Base-by-base conservation (phyloP, 92 coral and sea anemone species). In the Porites lobata region DNA sequence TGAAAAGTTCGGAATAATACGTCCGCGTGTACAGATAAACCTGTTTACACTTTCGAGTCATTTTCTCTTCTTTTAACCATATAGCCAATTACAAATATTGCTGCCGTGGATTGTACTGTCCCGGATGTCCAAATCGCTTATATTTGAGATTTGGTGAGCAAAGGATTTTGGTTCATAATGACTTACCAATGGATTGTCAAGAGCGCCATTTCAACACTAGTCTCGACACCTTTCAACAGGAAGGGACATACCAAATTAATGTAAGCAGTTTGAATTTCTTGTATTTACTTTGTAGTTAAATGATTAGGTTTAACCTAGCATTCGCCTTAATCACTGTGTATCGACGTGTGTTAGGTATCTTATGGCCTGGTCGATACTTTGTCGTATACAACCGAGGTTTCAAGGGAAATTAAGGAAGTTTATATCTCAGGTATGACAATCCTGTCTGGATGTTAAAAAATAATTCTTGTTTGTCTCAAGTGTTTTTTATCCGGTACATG, bases 21-120 rank as follows among this genome's bases (percentile, higher is more conserved):
- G 47, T 38, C 47, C 47, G 47, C 47, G 47, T 38, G 47, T 38
- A 38, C 4, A 3, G 47, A 38, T 38, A 4, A 38, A 38, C 47
- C 47, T 38, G 47, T 38, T 38, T 4, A 38, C 47, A 38, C 47
- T 38, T 38, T 38, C 47, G 47, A 38, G 47, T 58, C 20, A 13
- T 26, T 24, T 22, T 50, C 15, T 64, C 12, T 65, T 20, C 32
- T 22, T 22, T 61, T 17, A 14, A 75, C 47, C 3, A 38, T 20
- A 12, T 78, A 90, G 96, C 84, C 6, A 66, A 69, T 2, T 90
- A 93, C 87, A 93, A 75, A 72, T 87, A 89, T 76, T 94, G 96
- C 53, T 94, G 92, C 52, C 94, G 88, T 17, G 96, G 96, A 12
- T 85, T 82, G 17, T 81, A 91, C 72, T 94, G 93, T 51, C 94